Conservation (phyloP, 2,888 invertebrate species). For the Sarcophaga caerulescens region DNA sequence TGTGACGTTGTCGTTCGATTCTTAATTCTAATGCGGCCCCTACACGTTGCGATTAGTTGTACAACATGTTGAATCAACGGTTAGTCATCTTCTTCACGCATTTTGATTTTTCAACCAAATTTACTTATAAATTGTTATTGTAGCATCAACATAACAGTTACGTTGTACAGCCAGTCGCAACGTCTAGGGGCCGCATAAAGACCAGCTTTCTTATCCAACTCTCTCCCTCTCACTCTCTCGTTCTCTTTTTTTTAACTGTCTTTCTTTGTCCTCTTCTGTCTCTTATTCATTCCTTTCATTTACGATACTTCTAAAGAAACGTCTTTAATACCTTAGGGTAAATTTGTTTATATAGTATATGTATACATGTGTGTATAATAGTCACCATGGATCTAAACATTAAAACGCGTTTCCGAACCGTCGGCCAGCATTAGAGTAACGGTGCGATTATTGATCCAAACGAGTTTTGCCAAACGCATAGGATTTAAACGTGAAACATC, state of each 20-base stretch:
- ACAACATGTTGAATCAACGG: no score
- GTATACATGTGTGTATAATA: slow-evolving; percentile 2
- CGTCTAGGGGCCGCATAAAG: no score
- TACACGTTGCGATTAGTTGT: no score
- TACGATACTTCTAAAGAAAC: slow-evolving; percentile 54
- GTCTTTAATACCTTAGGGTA: slow-evolving; percentile 67
- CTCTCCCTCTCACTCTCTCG: neutral
- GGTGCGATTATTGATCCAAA: slow-evolving; percentile 97
- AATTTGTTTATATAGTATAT: slow-evolving; percentile 24
- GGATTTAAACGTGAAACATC: slow-evolving; percentile 93
- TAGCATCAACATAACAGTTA: no score
- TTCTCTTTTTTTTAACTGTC: neutral
- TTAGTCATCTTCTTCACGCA: no score
- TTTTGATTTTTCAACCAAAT: no score
- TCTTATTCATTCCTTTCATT: slow-evolving; percentile 7
- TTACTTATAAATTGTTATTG: no score
- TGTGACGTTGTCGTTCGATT: slow-evolving; percentile 6
- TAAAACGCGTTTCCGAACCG: slow-evolving; percentile 94
- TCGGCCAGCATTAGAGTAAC: slow-evolving; percentile 97
- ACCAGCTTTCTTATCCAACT: neutral
- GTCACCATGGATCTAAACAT: slow-evolving; percentile 83
- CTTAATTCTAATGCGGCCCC: no score
- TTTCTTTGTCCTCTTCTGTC: no score
- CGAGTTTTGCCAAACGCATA: slow-evolving; percentile 93
- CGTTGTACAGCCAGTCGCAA: no score